These are phyloP conservation scores for Falco berigora DNA, from an alignment of 2,797 vertebrate genomes.

Conservation along the genomic window DNA sequence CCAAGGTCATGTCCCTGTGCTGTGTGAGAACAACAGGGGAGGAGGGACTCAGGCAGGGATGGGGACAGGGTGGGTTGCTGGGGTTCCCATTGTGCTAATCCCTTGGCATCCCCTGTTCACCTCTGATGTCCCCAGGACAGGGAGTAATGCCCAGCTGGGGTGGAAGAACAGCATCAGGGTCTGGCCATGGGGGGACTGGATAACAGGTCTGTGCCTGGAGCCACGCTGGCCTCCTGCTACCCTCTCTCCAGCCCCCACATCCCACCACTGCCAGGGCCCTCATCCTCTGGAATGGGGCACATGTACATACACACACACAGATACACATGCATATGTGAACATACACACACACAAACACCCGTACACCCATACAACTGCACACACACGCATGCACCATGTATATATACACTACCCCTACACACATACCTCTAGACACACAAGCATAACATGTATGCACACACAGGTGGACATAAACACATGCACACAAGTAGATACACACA, in stretches of 20 bases:
- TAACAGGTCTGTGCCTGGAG: not conserved
- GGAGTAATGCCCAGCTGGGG: rapidly evolving
- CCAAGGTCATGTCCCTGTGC: rapidly evolving
- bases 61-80: not conserved
- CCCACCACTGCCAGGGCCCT: rapidly evolving
- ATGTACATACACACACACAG: rapidly evolving
- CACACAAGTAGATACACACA: no score
- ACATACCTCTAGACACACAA: no score
- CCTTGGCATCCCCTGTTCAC: not conserved
- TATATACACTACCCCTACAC: no score
- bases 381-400: not conserved
- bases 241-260: no score
- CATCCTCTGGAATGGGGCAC: not conserved
- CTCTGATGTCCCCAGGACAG: rapidly evolving
- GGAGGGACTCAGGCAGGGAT: rapidly evolving
- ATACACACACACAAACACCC: not conserved
- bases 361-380: not conserved
- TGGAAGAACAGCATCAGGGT: not conserved
- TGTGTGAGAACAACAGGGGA: not conserved
- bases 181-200: rapidly evolving
- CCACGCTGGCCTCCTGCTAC: not conserved
- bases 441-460: not conserved
- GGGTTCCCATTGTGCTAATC: not conserved
- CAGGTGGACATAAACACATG: no score
- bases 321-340: not conserved